Evolutionary conservation across 2,797 vertebrate species (phyloP), one percentile per base, ranked within the genome.

Genomic region (Sarcophilus harrisii): DNA sequence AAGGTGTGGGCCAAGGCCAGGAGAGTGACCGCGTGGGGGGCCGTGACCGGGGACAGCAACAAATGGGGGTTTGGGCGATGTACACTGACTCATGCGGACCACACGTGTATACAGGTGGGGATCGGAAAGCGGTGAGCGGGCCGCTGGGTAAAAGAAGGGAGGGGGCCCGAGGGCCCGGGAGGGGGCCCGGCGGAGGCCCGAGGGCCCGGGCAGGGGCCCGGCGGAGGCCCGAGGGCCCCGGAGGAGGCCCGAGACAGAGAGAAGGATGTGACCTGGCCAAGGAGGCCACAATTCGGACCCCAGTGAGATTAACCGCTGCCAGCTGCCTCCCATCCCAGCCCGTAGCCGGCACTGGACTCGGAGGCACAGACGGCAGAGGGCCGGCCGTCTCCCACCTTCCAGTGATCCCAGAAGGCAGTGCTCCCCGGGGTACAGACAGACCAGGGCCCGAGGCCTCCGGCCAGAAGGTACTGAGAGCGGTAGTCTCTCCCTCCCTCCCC

Each of bases 401-500:
- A 32, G 30, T 55, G 16, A 21, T 13, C 57, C 52, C 1, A 0
- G 21, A 57, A 28, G 49, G 24, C 29, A 28, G 73, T 87, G 38
- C 73, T 24, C 73, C 73, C 32, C 29, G 0, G 32, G 87, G 54
- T 81, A 11, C 49, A 57, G 1, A 38, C 62, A 9, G 81, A 59
- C 92, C 21, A 10, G 12, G 30, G 5, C 12, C 38, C 9, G 45
- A 87, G 10, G 73, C 73, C 24, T 58, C 94, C 92, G 1, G 52
- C 89, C 73, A 1, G 94, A 96, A 13, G 30, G 93, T 29, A 81
- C 13, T 93, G 54, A 28, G 59, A 54, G 62, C 66, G 0, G 54
- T 11, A 11, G 91, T 91, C 92, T 94, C 30, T 24, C 58, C 92
- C 96, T 93, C 94, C 9, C 92, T 59, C 57, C 57, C 62, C 94